Evolutionary conservation across 2,113 vertebrate species (phyloP).

Genomic region (Riparia riparia): DNA sequence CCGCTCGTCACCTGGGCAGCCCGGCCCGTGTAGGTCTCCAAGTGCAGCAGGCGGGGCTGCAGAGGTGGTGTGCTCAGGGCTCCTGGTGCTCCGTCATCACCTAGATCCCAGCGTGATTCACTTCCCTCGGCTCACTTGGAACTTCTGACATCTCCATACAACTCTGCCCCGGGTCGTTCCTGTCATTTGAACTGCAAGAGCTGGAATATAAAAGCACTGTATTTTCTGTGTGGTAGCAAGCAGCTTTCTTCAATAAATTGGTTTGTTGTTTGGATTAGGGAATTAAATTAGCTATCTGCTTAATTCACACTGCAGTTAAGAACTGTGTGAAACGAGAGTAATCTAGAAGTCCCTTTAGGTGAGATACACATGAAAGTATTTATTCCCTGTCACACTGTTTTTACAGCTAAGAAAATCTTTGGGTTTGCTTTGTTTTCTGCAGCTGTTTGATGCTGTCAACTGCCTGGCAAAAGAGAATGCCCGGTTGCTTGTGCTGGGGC

Average conservation of each 20-base stretch:
- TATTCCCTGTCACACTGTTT: not conserved
- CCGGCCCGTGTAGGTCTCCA: not conserved
- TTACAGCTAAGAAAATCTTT: not conserved
- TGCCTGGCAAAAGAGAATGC: conserved; percentile 78
- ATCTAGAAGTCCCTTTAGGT: not conserved
- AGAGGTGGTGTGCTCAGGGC: not conserved
- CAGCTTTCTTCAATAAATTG: not conserved
- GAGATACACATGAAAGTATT: not conserved
- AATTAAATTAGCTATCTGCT: not conserved
- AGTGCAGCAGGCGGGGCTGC: not conserved
- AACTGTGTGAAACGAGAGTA: not conserved
- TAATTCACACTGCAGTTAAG: not conserved
- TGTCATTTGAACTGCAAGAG: not conserved
- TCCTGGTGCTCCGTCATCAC: not conserved
- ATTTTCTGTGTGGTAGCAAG: not conserved
- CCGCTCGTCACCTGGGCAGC: not conserved
- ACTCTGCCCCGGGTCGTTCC: not conserved
- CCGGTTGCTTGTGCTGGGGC: conserved; percentile 89
- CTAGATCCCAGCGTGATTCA: not conserved
- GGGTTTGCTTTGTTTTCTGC: conserved; percentile 63
- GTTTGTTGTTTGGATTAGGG: not conserved
- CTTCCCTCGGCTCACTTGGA: not conserved
- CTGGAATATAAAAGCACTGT: not conserved
- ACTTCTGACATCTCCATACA: not conserved
- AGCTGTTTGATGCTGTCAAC: conserved; percentile 87